phyloP scores from a whole-genome alignment of 1,140 invertebrate species.

The Macrobrachium nipponense region DNA sequence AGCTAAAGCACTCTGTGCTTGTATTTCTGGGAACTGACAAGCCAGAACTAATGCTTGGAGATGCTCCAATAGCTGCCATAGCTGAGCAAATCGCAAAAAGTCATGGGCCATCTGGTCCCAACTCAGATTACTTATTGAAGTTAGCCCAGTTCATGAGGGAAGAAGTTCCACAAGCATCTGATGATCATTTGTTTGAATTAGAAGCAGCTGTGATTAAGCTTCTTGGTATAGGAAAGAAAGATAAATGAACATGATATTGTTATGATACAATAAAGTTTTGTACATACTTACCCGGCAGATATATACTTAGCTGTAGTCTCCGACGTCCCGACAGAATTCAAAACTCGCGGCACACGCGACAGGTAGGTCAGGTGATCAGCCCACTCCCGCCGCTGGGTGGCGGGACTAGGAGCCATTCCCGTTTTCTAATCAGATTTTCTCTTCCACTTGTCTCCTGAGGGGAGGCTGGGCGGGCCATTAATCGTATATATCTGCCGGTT shows the following conservation, averaged over 20 bases:
- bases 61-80: constrained; percentile 80
- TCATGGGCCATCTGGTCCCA: constrained; percentile 85
- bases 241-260: constrained; percentile 13
- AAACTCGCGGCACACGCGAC: too few relatives aligned
- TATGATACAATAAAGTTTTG: too few relatives aligned
- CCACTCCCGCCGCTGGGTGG: too few relatives aligned
- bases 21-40: constrained; percentile 84
- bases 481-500: too few relatives aligned
- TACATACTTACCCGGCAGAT: too few relatives aligned
- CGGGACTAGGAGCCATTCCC: too few relatives aligned
- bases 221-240: not conserved
- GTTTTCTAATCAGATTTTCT: too few relatives aligned
- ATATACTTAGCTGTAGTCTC: too few relatives aligned
- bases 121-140: constrained; percentile 89
- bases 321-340: too few relatives aligned
- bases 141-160: constrained; percentile 80
- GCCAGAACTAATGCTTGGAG: constrained; percentile 81
- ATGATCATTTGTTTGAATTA: constrained; percentile 58
- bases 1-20: constrained; percentile 25
- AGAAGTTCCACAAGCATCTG: constrained; percentile 46
- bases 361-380: too few relatives aligned
- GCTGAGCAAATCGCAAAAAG: constrained; percentile 81
- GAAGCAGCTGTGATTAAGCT: constrained; percentile 44
- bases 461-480: too few relatives aligned
- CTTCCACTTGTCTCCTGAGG: too few relatives aligned